Evolutionary conservation across 2,888 invertebrate species (phyloP), one percentile per base, ranked within the genome.

Genomic region (Molorchus minor): DNA sequence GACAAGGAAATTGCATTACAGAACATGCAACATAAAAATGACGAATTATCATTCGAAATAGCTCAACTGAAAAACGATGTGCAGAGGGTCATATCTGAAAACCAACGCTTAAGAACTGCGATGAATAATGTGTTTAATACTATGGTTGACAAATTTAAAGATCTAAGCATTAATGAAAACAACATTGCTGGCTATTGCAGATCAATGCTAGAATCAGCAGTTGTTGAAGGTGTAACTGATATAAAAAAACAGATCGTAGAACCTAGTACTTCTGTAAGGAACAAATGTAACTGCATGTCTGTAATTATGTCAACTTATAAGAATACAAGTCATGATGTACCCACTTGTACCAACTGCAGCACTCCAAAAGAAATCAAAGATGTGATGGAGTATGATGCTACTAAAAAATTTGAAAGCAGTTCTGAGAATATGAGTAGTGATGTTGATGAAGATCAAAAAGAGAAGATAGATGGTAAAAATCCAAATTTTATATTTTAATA

Each of bases 51-150:
- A 0, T 52, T 35, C 17, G 64, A 69, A 33, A 58, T 66, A 8
- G 51, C 54, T 8, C 62, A 65, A 35, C 41, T 68, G 20, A 67
- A 64, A 21, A 51, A 61, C 20, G 55, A 62, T 13, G 38, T 65
- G 5, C 53, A 61, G 13, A 68, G 64, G 29, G 21, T 68, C n/a
- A 53, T 63, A n/a, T 33, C 58, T 0, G 68, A 70, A 17, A 68
- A 70, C 21, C 62, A 62, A 16, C 53, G 46, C 5, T 30, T 70
- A 29, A 66, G 63, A 36, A 16, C 38, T 8, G 64, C 62, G n/a
- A 67, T 67, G 36, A 54, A 63, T 21, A 65, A 57, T 49, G 38
- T 70, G 35, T 59, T 70, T 20, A 47, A 45, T 2, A 67, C 17
- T 12, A n/a, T 52, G 8, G 13, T 12, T 12, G 41, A 19, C 8